Conservation (phyloP, 2,113 vertebrate species). For the Ptilorrhoa leucosticta region DNA sequence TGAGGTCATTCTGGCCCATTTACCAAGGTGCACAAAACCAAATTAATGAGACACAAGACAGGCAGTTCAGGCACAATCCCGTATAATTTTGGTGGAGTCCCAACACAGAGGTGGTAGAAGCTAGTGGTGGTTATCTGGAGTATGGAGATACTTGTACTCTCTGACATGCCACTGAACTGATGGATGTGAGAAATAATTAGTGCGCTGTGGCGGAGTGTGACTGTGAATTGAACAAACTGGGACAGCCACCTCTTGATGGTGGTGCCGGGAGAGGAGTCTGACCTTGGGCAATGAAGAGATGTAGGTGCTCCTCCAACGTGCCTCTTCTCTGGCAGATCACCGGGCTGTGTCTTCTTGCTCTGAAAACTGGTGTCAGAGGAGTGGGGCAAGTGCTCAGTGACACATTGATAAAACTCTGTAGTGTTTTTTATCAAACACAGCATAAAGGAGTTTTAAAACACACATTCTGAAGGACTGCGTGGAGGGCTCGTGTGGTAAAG, state of each 20-base stretch:
- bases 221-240: neutral
- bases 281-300: neutral
- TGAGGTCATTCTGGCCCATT: neutral
- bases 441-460: neutral
- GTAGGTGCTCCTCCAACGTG: rapidly evolving
- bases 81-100: neutral
- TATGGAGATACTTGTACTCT: neutral
- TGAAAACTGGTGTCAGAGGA: neutral
- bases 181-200: neutral
- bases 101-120: neutral
- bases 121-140: neutral
- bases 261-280: neutral
- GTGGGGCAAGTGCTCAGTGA: neutral
- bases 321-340: neutral
- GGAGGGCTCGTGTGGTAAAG: neutral
- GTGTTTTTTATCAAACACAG: neutral
- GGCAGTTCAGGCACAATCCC: rapidly evolving
- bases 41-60: neutral
- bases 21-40: neutral
- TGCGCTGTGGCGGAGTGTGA: neutral
- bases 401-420: neutral
- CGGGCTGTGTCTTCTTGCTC: neutral
- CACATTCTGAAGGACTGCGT: neutral
- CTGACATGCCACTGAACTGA: neutral
- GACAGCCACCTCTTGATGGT: neutral